Evolutionary conservation across 2,113 vertebrate genomes (phyloP), one percentile per base, ranked within the genome.

Genomic region (Brachyhypopomus gauderio): DNA sequence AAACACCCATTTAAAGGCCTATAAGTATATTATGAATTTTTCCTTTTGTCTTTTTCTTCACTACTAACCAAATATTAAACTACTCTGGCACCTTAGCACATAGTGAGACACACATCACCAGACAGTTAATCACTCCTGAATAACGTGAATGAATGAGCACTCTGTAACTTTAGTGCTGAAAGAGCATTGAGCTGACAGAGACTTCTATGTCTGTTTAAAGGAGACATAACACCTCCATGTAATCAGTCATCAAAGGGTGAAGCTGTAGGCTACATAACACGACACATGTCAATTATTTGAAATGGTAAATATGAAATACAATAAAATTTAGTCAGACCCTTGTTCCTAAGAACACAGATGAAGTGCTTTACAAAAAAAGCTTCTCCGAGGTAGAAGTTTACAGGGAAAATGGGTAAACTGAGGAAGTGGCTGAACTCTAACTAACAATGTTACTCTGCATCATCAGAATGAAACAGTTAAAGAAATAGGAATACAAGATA

Each of bases 31-130:
- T 8, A 20, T 72, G 34, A 70, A 36, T 34, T 78, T 80, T 80
- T 80, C 86, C 63, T 72, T 79, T 84, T 81, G 73, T 83, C 69
- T 60, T 60, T 78, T 66, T 38, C 70, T 45, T 58, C 64, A 67
- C 36, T 66, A 48, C 71, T 63, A 52, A 56, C 34, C 16, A 56
- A 23, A 19, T 27, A 9, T 76, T 22, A 8, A 75, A 60, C 59
- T 60, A 22, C n/a, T 60, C 20, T 60, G 59, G 19, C 59, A 60
- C 59, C 59, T 22, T 19, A 60, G 59, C n/a, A 3, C 20, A 22
- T 60, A 22, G 20, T 5, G 6, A 4, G n/a, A 20, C 59, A n/a
- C 59, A 60, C 3, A 60, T 60, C 59, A 60, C 59, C 59, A n/a
- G 59, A 22, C n/a, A 60, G 59, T n/a, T 60, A 60, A 60, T 23